Conservation (phyloP, 2,113 vertebrate species). For the Ibidorhyncha struthersii region DNA sequence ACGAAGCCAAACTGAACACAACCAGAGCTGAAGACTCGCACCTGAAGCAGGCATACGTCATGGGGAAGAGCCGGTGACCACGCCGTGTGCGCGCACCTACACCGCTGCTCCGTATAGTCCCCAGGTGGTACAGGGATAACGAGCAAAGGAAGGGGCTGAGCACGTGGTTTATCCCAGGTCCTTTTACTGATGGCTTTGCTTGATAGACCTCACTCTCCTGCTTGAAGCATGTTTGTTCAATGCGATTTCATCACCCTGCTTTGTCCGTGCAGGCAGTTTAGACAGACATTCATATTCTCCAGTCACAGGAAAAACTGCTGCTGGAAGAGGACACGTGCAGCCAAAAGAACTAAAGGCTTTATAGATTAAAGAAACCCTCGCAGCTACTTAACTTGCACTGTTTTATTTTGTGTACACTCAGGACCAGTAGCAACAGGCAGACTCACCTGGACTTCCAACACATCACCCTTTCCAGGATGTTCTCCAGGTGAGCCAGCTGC, state of each 20-base stretch:
- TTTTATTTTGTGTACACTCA: neutral
- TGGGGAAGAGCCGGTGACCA: neutral
- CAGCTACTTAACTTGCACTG: neutral
- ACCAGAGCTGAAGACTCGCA: neutral
- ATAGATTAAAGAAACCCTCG: neutral
- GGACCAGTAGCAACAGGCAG: neutral
- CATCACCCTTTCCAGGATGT: neutral
- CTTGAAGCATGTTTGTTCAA: neutral
- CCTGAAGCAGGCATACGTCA: neutral
- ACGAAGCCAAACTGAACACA: neutral
- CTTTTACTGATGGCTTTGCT: neutral
- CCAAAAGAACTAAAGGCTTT: neutral
- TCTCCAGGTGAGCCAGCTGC: neutral
- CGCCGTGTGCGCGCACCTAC: rapidly evolving
- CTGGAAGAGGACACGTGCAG: neutral
- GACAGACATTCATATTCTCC: neutral
- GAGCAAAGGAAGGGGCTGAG: neutral
- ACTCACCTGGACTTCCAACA: neutral
- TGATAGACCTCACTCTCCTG: neutral
- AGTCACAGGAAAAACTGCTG: neutral
- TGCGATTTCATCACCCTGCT: neutral
- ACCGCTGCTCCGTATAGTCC: neutral
- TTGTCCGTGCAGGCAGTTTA: neutral
- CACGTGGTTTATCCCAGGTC: neutral
- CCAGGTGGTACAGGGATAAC: neutral